Evolutionary conservation across 2,888 invertebrate species (phyloP).

Genomic region (Gandaritis pyraliata): DNA sequence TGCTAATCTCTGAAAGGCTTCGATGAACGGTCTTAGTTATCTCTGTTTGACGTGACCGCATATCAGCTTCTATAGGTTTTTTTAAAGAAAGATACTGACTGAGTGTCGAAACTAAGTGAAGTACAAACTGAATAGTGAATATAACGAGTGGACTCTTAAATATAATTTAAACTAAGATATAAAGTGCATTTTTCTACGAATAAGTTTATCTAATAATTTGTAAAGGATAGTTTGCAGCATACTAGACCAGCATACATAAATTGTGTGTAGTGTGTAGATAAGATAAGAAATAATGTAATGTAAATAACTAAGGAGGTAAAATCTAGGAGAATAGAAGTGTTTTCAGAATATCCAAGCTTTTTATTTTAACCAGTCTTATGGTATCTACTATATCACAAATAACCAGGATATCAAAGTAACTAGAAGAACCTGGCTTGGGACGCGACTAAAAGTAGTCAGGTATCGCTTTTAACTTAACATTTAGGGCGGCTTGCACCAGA

Average conservation of each 20-base stretch:
- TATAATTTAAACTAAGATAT: neutral
- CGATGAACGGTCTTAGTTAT: too few relatives aligned
- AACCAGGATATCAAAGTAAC: too few relatives aligned
- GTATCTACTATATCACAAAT: too few relatives aligned
- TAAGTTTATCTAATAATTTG: neutral
- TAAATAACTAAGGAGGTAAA: conserved; percentile 17
- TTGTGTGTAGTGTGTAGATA: conserved; percentile 3
- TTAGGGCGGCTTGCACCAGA: too few relatives aligned
- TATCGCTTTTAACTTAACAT: too few relatives aligned
- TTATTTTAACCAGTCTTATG: too few relatives aligned
- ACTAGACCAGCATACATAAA: conserved; percentile 5
- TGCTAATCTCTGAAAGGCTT: too few relatives aligned
- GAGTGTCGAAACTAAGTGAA: neutral
- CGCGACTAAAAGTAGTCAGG: too few relatives aligned
- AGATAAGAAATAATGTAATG: too few relatives aligned
- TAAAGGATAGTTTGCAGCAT: conserved; percentile 16
- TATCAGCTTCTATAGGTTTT: neutral
- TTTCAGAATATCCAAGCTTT: conserved; percentile 8
- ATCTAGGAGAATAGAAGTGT: conserved; percentile 25
- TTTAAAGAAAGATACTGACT: neutral
- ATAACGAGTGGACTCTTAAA: too few relatives aligned
- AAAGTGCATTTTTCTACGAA: conserved; percentile 23
- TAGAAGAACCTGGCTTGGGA: too few relatives aligned
- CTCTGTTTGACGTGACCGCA: too few relatives aligned
- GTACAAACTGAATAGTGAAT: neutral